Conservation (phyloP, 2,113 vertebrate species). For the Puntigrus tetrazona region DNA sequence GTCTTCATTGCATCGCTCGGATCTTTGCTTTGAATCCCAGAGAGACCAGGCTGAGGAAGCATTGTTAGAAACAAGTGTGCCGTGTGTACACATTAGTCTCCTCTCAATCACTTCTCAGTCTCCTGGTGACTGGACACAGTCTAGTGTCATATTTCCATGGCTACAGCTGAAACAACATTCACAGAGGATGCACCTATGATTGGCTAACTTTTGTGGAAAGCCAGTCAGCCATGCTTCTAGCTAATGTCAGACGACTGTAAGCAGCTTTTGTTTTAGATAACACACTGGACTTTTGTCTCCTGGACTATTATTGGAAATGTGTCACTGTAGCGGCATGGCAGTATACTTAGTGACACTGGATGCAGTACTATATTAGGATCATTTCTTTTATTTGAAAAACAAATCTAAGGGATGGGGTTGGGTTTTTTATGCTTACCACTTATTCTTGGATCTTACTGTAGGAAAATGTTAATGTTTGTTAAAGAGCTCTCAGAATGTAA, state of each 20-base stretch:
- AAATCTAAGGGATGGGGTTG: neutral
- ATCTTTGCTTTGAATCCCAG: neutral
- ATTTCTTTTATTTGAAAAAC: neutral
- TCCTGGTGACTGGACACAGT: neutral
- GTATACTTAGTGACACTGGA: neutral
- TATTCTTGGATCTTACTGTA: neutral
- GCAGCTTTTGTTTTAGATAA: constrained; percentile 17
- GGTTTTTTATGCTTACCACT: neutral
- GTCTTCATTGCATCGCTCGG: neutral
- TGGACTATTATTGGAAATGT: neutral
- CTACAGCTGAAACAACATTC: neutral
- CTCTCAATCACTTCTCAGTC: constrained; percentile 2
- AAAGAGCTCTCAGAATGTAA: neutral
- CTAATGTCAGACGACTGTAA: neutral
- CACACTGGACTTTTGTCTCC: neutral
- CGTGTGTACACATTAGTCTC: neutral
- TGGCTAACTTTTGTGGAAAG: neutral
- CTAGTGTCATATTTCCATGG: constrained; percentile 3
- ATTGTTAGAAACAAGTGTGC: constrained; percentile 4
- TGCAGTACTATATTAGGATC: neutral
- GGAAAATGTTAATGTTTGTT: constrained; percentile 33
- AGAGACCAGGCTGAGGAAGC: neutral
- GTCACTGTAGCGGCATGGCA: neutral
- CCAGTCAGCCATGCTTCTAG: neutral
- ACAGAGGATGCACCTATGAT: neutral